These are phyloP conservation scores for Psephotus haematonotus DNA, from an alignment of 2,113 vertebrate genomes.

Conservation along the genomic window DNA sequence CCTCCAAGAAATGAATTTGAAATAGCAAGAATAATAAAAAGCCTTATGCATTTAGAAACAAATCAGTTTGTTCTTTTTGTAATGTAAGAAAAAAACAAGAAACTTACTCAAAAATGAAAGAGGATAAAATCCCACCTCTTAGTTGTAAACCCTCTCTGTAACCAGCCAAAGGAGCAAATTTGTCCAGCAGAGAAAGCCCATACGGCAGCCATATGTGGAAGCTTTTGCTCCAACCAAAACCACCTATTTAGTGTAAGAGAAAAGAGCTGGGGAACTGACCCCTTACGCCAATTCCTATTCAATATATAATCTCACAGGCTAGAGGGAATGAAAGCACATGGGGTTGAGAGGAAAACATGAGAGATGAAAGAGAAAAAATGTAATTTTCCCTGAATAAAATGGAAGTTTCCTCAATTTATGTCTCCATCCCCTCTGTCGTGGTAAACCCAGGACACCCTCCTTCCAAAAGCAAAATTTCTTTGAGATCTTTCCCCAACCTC, in stretches of 20 bases:
- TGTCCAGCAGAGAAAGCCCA: neutral
- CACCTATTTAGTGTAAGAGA: neutral
- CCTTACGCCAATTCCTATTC: neutral
- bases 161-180: neutral
- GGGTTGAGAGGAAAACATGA: neutral
- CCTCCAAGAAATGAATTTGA: neutral
- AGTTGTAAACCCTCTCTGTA: neutral
- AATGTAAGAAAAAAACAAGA: neutral
- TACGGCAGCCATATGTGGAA: neutral
- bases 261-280: neutral
- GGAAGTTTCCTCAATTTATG: neutral
- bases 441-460: neutral
- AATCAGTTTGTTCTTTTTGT: neutral
- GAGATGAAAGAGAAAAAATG: neutral
- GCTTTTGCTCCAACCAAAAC: neutral
- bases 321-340: rapidly evolving
- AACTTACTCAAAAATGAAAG: neutral
- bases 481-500: neutral
- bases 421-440: neutral
- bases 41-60: neutral
- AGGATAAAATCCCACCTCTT: neutral
- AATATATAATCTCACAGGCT: neutral
- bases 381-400: neutral
- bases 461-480: neutral
- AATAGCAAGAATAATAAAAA: neutral